Evolutionary conservation across 2,888 invertebrate species (phyloP).

Genomic region (Halictus quadricinctus): DNA sequence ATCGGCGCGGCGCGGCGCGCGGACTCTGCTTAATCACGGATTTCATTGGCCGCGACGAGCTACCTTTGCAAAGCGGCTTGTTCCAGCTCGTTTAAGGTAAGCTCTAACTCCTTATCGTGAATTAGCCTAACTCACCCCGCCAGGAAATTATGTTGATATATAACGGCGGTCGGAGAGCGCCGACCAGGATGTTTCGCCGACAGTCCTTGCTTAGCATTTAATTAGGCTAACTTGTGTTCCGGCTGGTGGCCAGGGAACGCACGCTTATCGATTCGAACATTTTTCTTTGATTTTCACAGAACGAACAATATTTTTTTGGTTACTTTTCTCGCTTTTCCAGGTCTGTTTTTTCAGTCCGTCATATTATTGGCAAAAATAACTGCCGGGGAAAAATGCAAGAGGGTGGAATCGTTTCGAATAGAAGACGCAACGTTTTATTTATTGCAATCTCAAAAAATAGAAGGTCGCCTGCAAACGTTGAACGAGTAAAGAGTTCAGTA

Average conservation of each 20-base stretch:
- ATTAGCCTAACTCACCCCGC: conserved; percentile 22
- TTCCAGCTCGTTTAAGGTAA: conserved; percentile 34
- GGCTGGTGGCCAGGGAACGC: neutral
- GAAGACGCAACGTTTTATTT: too few species aligned
- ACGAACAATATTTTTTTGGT: too few species aligned
- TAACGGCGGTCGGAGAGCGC: neutral
- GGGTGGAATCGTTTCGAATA: too few species aligned
- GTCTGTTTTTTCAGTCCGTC: too few species aligned
- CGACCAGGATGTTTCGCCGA: conserved; percentile 16
- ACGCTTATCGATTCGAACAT: neutral
- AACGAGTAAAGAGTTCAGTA: too few species aligned
- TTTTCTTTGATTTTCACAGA: neutral
- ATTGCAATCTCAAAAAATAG: too few species aligned
- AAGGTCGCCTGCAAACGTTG: too few species aligned
- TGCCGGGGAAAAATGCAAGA: too few species aligned
- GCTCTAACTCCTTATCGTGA: conserved; percentile 15
- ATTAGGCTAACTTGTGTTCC: conserved; percentile 17
- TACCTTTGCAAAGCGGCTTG: conserved; percentile 25
- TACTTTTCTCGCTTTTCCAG: too few species aligned
- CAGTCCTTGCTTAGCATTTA: conserved; percentile 24
- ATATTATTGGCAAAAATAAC: too few species aligned
- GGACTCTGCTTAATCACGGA: conserved; percentile 28
- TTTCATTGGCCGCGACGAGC: conserved; percentile 17
- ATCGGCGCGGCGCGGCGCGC: neutral
- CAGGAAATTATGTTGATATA: conserved; percentile 39